Evolutionary conservation across 1,140 invertebrate species (phyloP), one percentile per base, ranked within the genome.

Genomic region (Lordiphosa clarofinis): DNA sequence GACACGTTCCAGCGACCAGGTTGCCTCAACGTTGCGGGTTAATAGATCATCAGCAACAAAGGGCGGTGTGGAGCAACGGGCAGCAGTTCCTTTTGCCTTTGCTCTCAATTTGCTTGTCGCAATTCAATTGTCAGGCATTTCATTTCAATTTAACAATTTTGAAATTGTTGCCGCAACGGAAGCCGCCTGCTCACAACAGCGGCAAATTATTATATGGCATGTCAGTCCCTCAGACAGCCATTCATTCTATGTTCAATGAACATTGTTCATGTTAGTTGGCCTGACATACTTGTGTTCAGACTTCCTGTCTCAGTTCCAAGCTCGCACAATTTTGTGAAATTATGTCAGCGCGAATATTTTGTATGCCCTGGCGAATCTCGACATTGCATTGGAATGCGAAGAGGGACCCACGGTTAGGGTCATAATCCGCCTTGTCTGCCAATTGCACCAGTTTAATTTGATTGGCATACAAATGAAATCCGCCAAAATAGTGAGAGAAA

Each of bases 141-240:
- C 73, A 84, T 73, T 84, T 84, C 79, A 78, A 84, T 84, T 84
- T 78, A 66, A 84, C 78, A 69, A 82, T 84, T 82, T 84, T 44
- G 59, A 73, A 70, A 60, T 69, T 78, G 55, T 54, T 68, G 55
- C 49, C 48, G 39, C 69, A 52, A 7, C 63, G 63, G 58, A 54
- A 69, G 56, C 62, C 8, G 39, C 33, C 21, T 55, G 21, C 11
- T 36, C 44, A 12, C 11, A n/a, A 43, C 35, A 38, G 40, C 42
- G 24, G 52, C 44, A 81, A 79, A 65, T 79, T 60, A 57, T 71
- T 81, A 59, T 70, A 44, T 54, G 59, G 39, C 65, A 57, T 68
- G 53, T 62, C 62, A 61, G 37, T 43, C 11, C 39, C 35, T 61
- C 43, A 54, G 28, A 24, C 44, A 28, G 38, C 38, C 37, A 48